These are phyloP conservation scores for Pachydiplax longipennis DNA, from an alignment of 2,888 invertebrate species.

Conservation along the genomic window DNA sequence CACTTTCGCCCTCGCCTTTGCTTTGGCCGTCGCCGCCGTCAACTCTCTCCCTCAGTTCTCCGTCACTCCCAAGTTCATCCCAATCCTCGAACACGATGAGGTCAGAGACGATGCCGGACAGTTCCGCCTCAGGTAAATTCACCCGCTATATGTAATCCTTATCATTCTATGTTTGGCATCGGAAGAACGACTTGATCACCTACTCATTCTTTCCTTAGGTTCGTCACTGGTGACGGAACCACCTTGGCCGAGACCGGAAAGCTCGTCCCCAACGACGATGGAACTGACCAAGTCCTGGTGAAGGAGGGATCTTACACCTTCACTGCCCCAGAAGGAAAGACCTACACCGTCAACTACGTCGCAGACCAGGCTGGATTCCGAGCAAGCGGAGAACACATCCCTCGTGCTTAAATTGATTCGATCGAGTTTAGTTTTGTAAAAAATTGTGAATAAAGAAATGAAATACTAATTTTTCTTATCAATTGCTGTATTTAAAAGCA, in stretches of 20 bases:
- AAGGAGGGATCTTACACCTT: slow-evolving; percentile 52
- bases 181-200: no score
- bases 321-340: slow-evolving; percentile 51
- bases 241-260: slow-evolving; percentile 51
- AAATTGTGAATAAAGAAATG: no score
- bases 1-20: neutral
- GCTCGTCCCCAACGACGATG: slow-evolving; percentile 47
- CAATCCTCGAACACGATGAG: slow-evolving; percentile 49
- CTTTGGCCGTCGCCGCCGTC: neutral
- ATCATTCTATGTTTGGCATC: no score
- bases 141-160: no score
- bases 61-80: slow-evolving; percentile 13
- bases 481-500: no score
- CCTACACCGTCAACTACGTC: slow-evolving; percentile 50
- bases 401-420: no score
- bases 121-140: slow-evolving; percentile 50
- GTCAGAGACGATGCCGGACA: slow-evolving; percentile 52
- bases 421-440: no score
- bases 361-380: slow-evolving; percentile 51
- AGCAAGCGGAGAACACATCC: slow-evolving; percentile 36
- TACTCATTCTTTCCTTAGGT: slow-evolving; percentile 45
- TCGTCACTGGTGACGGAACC: slow-evolving; percentile 51
- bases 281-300: slow-evolving; percentile 50
- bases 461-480: no score
- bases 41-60: neutral